A percentile compares a stretch with the other conserved stretches of the same genome.
These are phyloP conservation scores for Cerceris ruficornis DNA, from an alignment of 2,888 invertebrate genomes.

Conservation along the genomic window DNA sequence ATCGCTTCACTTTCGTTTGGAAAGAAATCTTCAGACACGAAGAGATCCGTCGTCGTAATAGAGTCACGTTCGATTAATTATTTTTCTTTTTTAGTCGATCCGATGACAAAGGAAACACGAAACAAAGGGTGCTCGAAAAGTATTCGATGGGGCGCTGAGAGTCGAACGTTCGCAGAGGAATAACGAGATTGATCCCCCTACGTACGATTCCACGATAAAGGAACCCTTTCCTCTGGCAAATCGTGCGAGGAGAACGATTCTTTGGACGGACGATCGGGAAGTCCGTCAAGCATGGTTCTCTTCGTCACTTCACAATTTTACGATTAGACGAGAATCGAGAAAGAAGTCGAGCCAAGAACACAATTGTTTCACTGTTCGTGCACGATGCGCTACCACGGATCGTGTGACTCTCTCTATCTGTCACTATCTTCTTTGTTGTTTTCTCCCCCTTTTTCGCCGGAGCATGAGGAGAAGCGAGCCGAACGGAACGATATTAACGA, in stretches of 20 bases:
- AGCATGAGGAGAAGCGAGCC: too few relatives aligned
- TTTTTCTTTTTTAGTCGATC: slow-evolving; percentile 10
- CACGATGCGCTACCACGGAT: neutral
- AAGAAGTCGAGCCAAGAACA: neutral
- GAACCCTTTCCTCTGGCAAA: neutral
- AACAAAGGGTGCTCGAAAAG: slow-evolving; percentile 9
- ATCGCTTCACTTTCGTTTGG: neutral
- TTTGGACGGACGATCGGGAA: neutral
- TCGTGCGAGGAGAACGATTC: neutral
- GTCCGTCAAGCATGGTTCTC: too few relatives aligned
- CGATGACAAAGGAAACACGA: neutral
- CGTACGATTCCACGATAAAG: neutral
- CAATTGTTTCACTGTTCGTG: slow-evolving; percentile 36
- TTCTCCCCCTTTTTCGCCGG: too few relatives aligned
- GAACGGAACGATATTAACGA: too few relatives aligned
- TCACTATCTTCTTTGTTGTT: too few relatives aligned
- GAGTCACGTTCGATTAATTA: slow-evolving; percentile 32
- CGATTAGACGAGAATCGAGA: neutral
- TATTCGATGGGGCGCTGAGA: neutral
- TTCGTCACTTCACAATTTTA: too few relatives aligned
- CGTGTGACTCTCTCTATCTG: neutral
- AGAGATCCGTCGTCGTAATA: neutral
- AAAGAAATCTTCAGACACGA: neutral
- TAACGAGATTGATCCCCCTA: slow-evolving; percentile 13
- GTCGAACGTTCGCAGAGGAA: neutral